phyloP scores from a whole-genome alignment of 2,888 invertebrate species.

The Campoletis raptor region DNA sequence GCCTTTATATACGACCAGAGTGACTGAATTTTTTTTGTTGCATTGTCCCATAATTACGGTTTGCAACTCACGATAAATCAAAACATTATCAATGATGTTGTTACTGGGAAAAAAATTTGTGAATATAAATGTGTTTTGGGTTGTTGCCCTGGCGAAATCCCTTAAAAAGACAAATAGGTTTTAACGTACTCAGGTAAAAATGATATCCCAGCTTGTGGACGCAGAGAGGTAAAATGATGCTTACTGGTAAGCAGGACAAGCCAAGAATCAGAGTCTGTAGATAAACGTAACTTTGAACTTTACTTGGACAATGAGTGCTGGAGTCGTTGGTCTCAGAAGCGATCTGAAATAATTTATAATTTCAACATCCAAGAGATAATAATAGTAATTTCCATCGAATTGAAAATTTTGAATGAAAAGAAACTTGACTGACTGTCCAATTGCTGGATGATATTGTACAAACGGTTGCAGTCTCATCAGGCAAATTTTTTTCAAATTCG shows the following conservation, averaged over 20 bases:
- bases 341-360: constrained; percentile 19
- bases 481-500: constrained; percentile 89
- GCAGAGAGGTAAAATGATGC: constrained; percentile 90
- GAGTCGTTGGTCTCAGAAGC: background rate
- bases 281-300: constrained; percentile 89
- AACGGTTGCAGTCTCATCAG: constrained; percentile 90
- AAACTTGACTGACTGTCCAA: constrained; percentile 29
- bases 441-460: constrained; percentile 88
- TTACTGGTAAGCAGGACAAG: constrained; percentile 91
- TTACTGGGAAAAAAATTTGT: too few relatives aligned
- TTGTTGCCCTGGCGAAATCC: background rate
- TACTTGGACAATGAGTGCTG: constrained; percentile 87
- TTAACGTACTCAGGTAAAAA: constrained; percentile 89
- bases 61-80: too few relatives aligned
- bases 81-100: too few relatives aligned
- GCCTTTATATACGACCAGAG: too few relatives aligned
- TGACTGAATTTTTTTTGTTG: too few relatives aligned
- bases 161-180: background rate
- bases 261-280: constrained; percentile 91
- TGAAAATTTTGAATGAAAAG: background rate
- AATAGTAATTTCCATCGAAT: background rate
- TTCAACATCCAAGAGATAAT: background rate
- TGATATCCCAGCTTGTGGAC: constrained; percentile 92
- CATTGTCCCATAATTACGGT: too few relatives aligned
- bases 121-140: background rate